Percentiles rank a stretch among this genome's conserved stretches.
Conservation (phyloP, 2,113 vertebrate species). For the Hippocampus abdominalis region DNA sequence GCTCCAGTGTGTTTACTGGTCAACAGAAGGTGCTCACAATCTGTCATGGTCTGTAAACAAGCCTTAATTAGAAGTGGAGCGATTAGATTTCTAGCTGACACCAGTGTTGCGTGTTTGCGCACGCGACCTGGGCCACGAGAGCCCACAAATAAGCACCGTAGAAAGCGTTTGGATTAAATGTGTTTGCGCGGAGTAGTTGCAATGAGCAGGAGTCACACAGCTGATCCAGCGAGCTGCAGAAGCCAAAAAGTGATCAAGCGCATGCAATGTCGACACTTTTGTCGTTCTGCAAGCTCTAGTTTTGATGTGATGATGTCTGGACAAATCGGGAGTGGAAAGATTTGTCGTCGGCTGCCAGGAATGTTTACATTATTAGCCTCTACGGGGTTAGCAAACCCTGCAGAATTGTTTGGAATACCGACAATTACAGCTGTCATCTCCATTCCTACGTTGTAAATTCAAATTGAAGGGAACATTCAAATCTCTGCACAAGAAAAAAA, state of each 20-base stretch:
- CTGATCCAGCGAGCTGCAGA: background rate
- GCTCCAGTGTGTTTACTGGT: background rate
- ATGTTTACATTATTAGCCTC: constrained; percentile 34
- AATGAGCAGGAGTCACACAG: constrained; percentile 12
- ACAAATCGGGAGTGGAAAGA: constrained; percentile 17
- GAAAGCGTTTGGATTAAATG: constrained; percentile 10
- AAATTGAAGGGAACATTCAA: background rate
- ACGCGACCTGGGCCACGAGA: background rate
- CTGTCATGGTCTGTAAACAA: constrained; percentile 32
- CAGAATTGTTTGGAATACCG: constrained; percentile 16
- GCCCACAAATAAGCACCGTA: constrained; percentile 23
- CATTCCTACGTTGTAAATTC: background rate
- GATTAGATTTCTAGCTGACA: constrained; percentile 27
- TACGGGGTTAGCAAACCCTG: constrained; percentile 10
- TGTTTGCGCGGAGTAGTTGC: background rate
- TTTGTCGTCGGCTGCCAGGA: constrained; percentile 6
- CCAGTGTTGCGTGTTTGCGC: constrained; percentile 44
- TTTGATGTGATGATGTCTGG: background rate
- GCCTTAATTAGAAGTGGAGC: constrained; percentile 37
- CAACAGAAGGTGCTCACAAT: background rate
- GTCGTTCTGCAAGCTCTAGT: background rate
- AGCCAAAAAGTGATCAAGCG: background rate
- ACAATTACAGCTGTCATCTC: constrained; percentile 15
- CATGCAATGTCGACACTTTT: background rate
- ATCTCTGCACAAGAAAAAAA: background rate